Evolutionary conservation across 2,797 vertebrate species (phyloP).

Genomic region (Alca torda): DNA sequence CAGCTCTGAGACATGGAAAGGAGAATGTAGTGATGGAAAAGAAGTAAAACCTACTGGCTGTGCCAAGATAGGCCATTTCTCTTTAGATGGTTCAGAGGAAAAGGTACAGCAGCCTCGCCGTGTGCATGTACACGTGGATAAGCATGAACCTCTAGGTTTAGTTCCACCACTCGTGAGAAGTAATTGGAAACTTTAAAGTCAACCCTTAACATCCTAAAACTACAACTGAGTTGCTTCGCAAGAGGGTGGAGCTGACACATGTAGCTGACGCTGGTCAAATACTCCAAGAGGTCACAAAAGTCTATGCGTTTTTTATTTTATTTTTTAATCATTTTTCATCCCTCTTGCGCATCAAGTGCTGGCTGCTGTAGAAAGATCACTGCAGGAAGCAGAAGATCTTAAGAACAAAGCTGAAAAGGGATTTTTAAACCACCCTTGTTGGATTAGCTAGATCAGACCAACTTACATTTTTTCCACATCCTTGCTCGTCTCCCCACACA

Average conservation of each 20-base stretch:
- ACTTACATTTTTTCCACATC: background rate
- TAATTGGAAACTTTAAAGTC: background rate
- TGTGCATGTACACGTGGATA: background rate
- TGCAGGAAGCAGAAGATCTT: background rate
- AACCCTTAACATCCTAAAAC: background rate
- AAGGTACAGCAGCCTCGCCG: background rate
- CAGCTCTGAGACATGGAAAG: background rate
- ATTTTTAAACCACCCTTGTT: background rate
- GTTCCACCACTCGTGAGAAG: background rate
- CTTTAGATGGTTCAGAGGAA: background rate
- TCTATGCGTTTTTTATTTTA: background rate
- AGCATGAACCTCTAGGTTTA: background rate
- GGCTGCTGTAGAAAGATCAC: background rate
- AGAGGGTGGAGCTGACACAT: background rate
- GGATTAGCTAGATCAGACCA: background rate
- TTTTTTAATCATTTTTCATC: background rate
- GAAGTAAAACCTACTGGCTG: background rate
- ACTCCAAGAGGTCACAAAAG: background rate
- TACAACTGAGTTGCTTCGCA: background rate
- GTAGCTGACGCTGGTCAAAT: background rate
- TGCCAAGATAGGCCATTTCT: background rate
- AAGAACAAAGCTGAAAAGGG: slow-evolving; percentile 5
- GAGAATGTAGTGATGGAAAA: background rate
- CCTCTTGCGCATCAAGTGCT: background rate
- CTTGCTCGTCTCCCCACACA: background rate